phyloP scores from a whole-genome alignment of 2,888 invertebrate species.

The Ophioninae sp. region DNA sequence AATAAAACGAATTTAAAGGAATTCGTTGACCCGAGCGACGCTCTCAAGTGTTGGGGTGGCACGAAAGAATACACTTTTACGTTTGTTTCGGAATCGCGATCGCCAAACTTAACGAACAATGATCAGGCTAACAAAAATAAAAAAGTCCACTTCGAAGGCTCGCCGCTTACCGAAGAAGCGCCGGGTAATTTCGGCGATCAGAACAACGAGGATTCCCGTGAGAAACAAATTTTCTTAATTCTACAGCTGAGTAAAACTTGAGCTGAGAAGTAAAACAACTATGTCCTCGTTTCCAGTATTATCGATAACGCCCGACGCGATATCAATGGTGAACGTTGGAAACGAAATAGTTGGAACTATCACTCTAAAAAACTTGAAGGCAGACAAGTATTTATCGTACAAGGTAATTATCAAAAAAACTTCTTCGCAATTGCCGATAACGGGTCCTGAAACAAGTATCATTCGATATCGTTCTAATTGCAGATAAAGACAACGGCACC shows the following conservation, averaged over 20 bases:
- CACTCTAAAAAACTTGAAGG: conserved; percentile 85
- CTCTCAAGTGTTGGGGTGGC: conserved; percentile 91
- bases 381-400: conserved; percentile 85
- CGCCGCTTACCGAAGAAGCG: conserved; percentile 82
- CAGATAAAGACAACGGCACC: conserved; percentile 98
- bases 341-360: conserved; percentile 87
- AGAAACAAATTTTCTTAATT: conserved; percentile 58
- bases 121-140: conserved; percentile 81
- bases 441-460: not conserved
- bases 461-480: conserved; percentile 27
- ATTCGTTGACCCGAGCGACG: conserved; percentile 88
- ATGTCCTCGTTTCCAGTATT: conserved; percentile 71
- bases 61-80: conserved; percentile 87
- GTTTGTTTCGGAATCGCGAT: conserved; percentile 85
- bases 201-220: conserved; percentile 75
- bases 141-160: conserved; percentile 86
- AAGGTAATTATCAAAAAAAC: conserved; percentile 83
- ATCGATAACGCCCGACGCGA: conserved; percentile 83
- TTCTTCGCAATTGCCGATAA: not conserved
- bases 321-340: conserved; percentile 86
- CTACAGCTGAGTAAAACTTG: not conserved
- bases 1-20: conserved; percentile 88
- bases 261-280: not conserved
- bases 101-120: conserved; percentile 65
- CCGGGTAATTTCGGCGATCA: conserved; percentile 73